phyloP scores from a whole-genome alignment of 1,140 invertebrate species.

The Scaptomyza graminum region DNA sequence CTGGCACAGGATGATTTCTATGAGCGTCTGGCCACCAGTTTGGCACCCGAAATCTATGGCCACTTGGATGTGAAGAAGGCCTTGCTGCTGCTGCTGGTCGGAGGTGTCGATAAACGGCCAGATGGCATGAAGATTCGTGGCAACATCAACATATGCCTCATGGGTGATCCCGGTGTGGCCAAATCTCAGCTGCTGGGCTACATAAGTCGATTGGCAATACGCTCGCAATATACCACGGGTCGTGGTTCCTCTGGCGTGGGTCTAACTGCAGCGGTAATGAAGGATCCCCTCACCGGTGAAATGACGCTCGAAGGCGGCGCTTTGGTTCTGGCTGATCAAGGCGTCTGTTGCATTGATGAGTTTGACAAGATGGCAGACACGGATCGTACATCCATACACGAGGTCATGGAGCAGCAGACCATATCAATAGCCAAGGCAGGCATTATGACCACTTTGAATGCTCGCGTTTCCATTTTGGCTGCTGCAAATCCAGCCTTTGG shows the following conservation, averaged over 20 bases:
- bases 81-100: slow-evolving; percentile 95
- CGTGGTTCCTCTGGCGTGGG: slow-evolving; percentile 97
- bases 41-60: slow-evolving; percentile 99
- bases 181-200: slow-evolving; percentile 98
- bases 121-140: slow-evolving; percentile 94
- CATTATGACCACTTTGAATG: slow-evolving; percentile 99
- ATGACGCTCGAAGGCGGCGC: slow-evolving; percentile 99
- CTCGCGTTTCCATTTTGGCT: slow-evolving; percentile 97
- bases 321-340: slow-evolving; percentile 98
- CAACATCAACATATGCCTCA: slow-evolving; percentile 99
- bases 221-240: slow-evolving; percentile 98
- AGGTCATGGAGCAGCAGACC: slow-evolving; percentile 99
- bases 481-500: slow-evolving; percentile 99
- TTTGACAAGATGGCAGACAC: slow-evolving; percentile 99
- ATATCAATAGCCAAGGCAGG: slow-evolving; percentile 99
- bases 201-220: slow-evolving; percentile 95
- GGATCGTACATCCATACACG: slow-evolving; percentile 99
- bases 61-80: slow-evolving; percentile 99
- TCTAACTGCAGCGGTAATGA: slow-evolving; percentile 98
- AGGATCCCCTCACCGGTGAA: slow-evolving; percentile 98
- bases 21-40: slow-evolving; percentile 94
- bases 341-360: slow-evolving; percentile 99
- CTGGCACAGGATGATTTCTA: slow-evolving; percentile 95
- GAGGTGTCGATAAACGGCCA: slow-evolving; percentile 96
- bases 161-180: slow-evolving; percentile 99